Evolutionary conservation across 2,888 invertebrate species (phyloP), one percentile per base, ranked within the genome.

Genomic region (Rhagophthalmus giganteus): DNA sequence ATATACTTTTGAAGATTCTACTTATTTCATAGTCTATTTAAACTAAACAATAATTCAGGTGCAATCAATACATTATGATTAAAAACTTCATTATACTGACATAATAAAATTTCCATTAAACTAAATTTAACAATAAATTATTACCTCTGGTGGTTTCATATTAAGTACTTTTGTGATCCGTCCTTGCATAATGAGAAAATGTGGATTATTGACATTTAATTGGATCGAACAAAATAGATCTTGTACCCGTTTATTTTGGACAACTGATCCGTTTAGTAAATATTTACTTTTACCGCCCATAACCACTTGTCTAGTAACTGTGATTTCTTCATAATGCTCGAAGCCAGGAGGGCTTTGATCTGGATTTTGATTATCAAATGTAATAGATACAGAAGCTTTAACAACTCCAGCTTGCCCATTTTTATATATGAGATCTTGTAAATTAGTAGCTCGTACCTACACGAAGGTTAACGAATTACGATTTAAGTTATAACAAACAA

Each of bases 151-250:
- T 0, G 99, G 96, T 71, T 97, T 99, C 98, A 99, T 99, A 73
- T 95, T 98, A 14, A 99, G 79, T 1, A 99, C 98, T 79, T 99
- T 98, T 1, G 98, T 98, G 60, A 99, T 96, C 58, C 95, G 84
- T 0, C 99, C 99, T 80, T 99, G 99, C 98, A 99, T 98, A 67
- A 99, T 99, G 24, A 99, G 83, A 76, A 98, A 99, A 74, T 99
- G 97, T 0, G 99, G 99, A 78, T 99, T 99, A 77, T 99, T 99
- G 1, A 99, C 94, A 70, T 99, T 99, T 26, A 99, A 79, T 71
- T 97, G 96, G 3, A 99, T 89, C 0, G 96, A 94, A 65, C 94
- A 92, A 75, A 99, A 99, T 70, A 99, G 78, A 74, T 99, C 99
- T 27, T 87, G 86, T 1, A 98, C 91, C 61, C 90, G 80, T 69